Evolutionary conservation across 2,113 vertebrate species (phyloP), one percentile per base, ranked within the genome.

Genomic region (Pavo muticus): DNA sequence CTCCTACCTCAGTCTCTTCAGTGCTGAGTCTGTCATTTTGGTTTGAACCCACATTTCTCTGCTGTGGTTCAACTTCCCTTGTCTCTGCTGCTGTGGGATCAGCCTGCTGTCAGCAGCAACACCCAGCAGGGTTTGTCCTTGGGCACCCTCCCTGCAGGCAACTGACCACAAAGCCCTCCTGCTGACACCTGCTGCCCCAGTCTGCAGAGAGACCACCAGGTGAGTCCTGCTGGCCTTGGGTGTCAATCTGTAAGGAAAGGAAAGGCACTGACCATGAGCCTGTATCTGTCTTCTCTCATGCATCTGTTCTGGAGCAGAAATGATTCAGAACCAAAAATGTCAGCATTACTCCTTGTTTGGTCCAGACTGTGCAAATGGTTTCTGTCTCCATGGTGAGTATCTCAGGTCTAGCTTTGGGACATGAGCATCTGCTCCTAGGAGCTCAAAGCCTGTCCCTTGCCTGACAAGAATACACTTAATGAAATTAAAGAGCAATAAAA

Each of bases 401-500:
- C 90, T 52, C 71, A 87, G 63, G 84, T 88, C 79, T 42, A 25
- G 67, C 52, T 92, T 59, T 79, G 59, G 84, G 87, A 88, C 0
- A 7, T 37, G 68, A 91, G 70, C 86, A 85, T 94, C 91, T 95
- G 89, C 71, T 89, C 71, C 79, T 87, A 73, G 74, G 81, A 75
- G 27, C 87, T 79, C 84, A 40, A 72, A 92, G 40, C 71, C 48
- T 39, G 29, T 79, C 75, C 57, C 47, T 84, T 39, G 23, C 84
- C 91, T 89, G 81, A 83, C 84, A 91, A 80, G 87, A 88, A 63
- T 20, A 37, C 3, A 15, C 54, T 89, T 88, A 83, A 87, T 92
- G 89, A 87, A 94, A 94, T 87, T 70, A 95, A 90, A 81, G 93
- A 91, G 82, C 59, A 73, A 72, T 83, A 89, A 95, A 92, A 92